Evolutionary conservation across 2,113 vertebrate species (phyloP).

Genomic region (Oenanthe oenanthe): DNA sequence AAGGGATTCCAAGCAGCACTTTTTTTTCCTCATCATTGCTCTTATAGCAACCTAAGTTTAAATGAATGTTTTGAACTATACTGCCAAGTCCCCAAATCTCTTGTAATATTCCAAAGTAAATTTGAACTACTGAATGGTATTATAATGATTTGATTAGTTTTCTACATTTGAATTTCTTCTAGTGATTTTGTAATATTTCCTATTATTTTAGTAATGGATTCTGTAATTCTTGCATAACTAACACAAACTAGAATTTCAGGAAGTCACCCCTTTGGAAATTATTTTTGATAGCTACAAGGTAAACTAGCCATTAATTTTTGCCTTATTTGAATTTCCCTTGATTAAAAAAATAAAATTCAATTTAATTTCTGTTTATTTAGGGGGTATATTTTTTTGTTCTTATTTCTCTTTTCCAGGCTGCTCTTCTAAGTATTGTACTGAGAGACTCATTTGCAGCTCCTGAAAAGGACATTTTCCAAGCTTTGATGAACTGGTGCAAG

Average conservation of each 20-base stretch:
- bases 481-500: slow-evolving; percentile 92
- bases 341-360: neutral
- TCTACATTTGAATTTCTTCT: neutral
- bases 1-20: neutral
- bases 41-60: neutral
- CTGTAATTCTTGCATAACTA: neutral
- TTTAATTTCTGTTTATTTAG: neutral
- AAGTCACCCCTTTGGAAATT: neutral
- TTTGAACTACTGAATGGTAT: neutral
- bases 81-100: neutral
- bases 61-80: neutral
- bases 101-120: neutral
- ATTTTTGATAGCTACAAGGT: neutral
- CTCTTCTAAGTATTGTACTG: slow-evolving; percentile 88
- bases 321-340: neutral
- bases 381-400: neutral
- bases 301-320: neutral
- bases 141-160: neutral
- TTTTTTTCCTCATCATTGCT: neutral
- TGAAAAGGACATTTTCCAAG: slow-evolving; percentile 96
- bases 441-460: slow-evolving; percentile 95
- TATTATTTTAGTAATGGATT: neutral
- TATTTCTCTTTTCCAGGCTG: slow-evolving; percentile 74
- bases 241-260: neutral
- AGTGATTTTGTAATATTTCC: neutral